A percentile compares a stretch with the other conserved stretches of the same genome.
Conservation (phyloP, 2,888 invertebrate species). For the Actias luna region DNA sequence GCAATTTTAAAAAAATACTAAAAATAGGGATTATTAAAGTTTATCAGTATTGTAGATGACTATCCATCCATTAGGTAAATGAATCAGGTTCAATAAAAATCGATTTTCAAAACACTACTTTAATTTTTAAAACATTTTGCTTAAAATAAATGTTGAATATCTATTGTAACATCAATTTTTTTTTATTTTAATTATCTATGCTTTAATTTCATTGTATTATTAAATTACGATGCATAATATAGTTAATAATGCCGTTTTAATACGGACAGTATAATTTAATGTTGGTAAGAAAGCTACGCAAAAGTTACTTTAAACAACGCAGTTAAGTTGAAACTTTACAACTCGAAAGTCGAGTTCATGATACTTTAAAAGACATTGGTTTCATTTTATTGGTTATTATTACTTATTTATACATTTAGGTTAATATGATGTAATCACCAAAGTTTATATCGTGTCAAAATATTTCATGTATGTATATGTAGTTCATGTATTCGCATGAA, state of each 20-base stretch:
- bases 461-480: constrained; percentile 25
- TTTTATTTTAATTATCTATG: not conserved
- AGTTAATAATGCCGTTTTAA: not conserved
- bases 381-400: constrained; percentile 68
- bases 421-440: constrained; percentile 64
- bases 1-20: not conserved
- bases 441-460: constrained; percentile 50
- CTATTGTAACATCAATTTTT: not conserved
- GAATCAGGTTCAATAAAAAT: too few species aligned
- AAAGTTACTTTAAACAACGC: not conserved
- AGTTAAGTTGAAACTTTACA: not conserved
- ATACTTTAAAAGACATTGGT: constrained; percentile 67
- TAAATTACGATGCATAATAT: not conserved
- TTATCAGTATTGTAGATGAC: too few species aligned
- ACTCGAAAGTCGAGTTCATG: constrained; percentile 35
- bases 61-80: too few species aligned
- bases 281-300: not conserved
- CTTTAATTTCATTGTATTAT: not conserved
- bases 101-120: not conserved
- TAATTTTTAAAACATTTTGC: not conserved
- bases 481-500: constrained; percentile 28
- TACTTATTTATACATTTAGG: constrained; percentile 65
- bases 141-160: constrained; percentile 12
- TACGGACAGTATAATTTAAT: not conserved
- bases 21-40: not conserved